Percentiles rank a stretch among this genome's conserved stretches.
Evolutionary conservation across 2,797 vertebrate genomes (phyloP).

Genomic region (Oryzias dopingdopingensis): DNA sequence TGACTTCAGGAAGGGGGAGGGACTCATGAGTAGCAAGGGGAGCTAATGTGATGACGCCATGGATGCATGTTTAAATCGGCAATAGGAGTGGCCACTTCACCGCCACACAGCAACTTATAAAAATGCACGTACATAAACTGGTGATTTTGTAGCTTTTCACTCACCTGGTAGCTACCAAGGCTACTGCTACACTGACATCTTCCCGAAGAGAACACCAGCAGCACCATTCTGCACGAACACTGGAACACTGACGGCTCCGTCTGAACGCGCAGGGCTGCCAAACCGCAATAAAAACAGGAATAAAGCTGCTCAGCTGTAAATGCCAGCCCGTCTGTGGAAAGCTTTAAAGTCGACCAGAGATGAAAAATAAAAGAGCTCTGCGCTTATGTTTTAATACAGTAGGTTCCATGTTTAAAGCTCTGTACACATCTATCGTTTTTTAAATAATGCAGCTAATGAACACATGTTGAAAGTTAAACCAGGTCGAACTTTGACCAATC

Average conservation of each 20-base stretch:
- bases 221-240: not conserved
- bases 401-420: no score
- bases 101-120: not conserved
- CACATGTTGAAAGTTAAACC: no score
- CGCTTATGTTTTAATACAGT: constrained; percentile 11
- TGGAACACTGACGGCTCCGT: constrained; percentile 10
- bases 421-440: no score
- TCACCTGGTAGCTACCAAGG: constrained; percentile 24
- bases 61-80: not conserved
- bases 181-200: constrained; percentile 15
- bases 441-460: no score
- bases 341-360: constrained; percentile 26
- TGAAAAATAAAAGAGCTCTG: constrained; percentile 2
- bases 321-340: constrained; percentile 26
- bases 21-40: constrained; percentile 23
- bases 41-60: constrained; percentile 17
- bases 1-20: constrained; percentile 1
- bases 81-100: not conserved
- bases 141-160: constrained; percentile 17
- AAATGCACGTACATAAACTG: not conserved
- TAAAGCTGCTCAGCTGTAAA: constrained; percentile 36
- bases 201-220: constrained; percentile 2
- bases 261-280: constrained; percentile 6
- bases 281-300: constrained; percentile 1
- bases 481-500: no score